Evolutionary conservation across 2,113 vertebrate species (phyloP).

Genomic region (Cyprinus carpio): DNA sequence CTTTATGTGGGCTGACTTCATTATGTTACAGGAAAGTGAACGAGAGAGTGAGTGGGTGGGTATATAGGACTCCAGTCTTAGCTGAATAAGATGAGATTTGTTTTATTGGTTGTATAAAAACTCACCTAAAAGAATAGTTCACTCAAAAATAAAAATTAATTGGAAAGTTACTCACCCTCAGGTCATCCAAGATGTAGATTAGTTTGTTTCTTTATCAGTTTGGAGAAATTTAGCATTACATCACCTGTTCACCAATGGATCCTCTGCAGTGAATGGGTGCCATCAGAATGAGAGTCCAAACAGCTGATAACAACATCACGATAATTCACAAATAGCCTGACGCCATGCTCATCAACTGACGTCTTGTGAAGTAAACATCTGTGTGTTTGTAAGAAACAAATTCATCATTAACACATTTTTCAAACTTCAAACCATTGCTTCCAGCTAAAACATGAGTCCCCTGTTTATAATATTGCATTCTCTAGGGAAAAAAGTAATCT

Average conservation of each 20-base stretch:
- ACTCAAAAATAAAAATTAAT: neutral
- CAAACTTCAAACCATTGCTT: no score
- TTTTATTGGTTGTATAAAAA: constrained; percentile 35
- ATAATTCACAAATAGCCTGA: neutral
- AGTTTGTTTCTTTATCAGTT: neutral
- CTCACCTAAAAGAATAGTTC: neutral
- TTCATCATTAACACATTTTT: no score
- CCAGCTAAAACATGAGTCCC: neutral
- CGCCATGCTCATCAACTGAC: no score
- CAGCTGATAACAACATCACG: neutral
- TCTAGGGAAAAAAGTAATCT: neutral
- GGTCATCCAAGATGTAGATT: neutral
- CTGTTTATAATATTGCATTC: neutral
- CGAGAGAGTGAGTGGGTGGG: neutral
- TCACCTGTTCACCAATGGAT: neutral
- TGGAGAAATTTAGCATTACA: neutral
- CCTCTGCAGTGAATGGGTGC: neutral
- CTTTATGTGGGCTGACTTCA: constrained; percentile 35
- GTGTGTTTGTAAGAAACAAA: no score
- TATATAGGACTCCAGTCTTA: constrained; percentile 17
- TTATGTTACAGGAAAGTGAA: constrained; percentile 31
- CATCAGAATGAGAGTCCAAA: neutral
- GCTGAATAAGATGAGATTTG: constrained; percentile 40
- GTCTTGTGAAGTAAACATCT: no score
- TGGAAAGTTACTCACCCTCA: neutral